These are phyloP conservation scores for Oryctes rhinoceros DNA, from an alignment of 1,140 invertebrate genomes.

Conservation along the genomic window DNA sequence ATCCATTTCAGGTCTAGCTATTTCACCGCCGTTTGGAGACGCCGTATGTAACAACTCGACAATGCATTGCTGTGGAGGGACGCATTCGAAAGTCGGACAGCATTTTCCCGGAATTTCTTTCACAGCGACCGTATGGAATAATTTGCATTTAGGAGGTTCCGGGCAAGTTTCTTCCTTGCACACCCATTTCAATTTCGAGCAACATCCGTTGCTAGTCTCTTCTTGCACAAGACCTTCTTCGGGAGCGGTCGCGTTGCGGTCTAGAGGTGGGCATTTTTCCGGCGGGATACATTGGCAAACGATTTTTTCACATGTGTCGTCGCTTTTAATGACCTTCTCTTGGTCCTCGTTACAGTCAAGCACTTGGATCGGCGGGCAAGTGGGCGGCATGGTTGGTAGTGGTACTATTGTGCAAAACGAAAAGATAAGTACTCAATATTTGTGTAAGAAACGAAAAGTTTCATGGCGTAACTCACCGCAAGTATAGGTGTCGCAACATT, in stretches of 20 bases:
- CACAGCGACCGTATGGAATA: conserved; percentile 50
- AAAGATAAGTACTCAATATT: not conserved
- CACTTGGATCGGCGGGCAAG: conserved; percentile 70
- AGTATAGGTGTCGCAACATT: conserved; percentile 75
- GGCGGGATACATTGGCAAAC: conserved; percentile 76
- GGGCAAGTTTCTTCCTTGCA: conserved; percentile 73
- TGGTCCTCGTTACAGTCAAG: conserved; percentile 77
- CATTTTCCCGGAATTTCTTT: conserved; percentile 66
- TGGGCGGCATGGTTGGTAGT: conserved; percentile 61
- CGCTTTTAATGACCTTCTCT: conserved; percentile 68
- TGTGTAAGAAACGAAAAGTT: conserved; percentile 12
- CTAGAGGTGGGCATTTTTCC: conserved; percentile 70
- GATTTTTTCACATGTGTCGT: conserved; percentile 72
- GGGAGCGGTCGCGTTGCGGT: conserved; percentile 60
- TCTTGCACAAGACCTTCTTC: conserved; percentile 64
- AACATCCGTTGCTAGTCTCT: conserved; percentile 68
- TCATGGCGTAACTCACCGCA: conserved; percentile 65
- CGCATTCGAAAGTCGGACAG: conserved; percentile 73
- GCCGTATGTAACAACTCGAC: conserved; percentile 67
- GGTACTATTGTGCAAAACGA: conserved; percentile 61
- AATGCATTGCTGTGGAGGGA: conserved; percentile 74
- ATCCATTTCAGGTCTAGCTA: conserved; percentile 54
- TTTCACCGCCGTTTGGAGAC: conserved; percentile 65
- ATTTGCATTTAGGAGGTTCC: conserved; percentile 64
- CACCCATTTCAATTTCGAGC: conserved; percentile 67